Base-by-base conservation (phyloP, 2,113 vertebrate genomes). In the Indicator indicator region DNA sequence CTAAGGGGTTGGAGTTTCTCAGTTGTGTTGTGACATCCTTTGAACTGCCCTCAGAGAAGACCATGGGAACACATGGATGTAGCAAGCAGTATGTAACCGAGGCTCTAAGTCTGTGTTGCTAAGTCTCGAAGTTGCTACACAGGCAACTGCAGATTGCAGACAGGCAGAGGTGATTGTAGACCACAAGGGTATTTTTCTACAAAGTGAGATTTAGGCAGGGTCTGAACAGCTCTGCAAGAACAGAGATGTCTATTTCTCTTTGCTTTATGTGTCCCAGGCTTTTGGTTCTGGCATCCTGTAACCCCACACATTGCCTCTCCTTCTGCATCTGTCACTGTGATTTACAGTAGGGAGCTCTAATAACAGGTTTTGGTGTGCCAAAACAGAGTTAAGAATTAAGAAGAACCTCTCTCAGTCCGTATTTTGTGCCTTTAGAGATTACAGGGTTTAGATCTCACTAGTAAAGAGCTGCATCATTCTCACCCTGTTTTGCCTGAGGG, bases 61-160 rank as follows among this genome's bases (percentile, higher is more conserved):
- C 0, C 9, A 3, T 5, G 4, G 71, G 28, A 28, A 52, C 36
- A 33, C 1, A 4, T 36, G 36, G 36, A n/a, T 2, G 1, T 18
- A 83, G 55, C n/a, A 33, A 23, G 36, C n/a, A 63, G 11, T 9
- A 8, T 0, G 0, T 72, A 55, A 65, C 30, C 55, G n/a, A 67
- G 7, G 17, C 12, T 38, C 16, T 64, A 24, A 9, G 27, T 72
- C 40, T 86, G 12, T 64, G 19, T 76, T 21, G 16, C 36, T 36
- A 36, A 36, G 36, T 36, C 36, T 36, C 36, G 7, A 36, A 36
- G 19, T 76, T 21, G 16, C 48, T 60, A 36, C 23, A 38, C 21
- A 38, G 20, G 6, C 40, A 67, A 3, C 50, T 24, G 23, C 50
- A 52, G 50, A 52, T 12, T 23, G 50, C 48, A 50, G 48, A 23